These are phyloP conservation scores for Mechanitis messenoides DNA, from an alignment of 2,888 invertebrate species.

Conservation along the genomic window DNA sequence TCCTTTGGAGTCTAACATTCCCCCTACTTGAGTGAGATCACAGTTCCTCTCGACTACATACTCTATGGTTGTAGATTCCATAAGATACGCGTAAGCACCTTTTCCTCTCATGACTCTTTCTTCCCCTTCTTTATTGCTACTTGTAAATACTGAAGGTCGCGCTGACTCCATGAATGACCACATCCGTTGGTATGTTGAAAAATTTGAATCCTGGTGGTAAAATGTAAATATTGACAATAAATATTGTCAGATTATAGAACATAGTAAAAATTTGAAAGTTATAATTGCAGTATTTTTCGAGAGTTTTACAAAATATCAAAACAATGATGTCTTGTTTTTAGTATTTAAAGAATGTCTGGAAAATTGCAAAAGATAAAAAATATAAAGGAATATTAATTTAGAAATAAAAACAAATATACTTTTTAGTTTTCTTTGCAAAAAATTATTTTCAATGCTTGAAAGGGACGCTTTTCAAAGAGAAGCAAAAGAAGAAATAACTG, in stretches of 20 bases:
- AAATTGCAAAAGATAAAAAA: no score
- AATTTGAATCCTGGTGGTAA: constrained; percentile 88
- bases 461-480: no score
- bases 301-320: no score
- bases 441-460: no score
- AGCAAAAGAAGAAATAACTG: no score
- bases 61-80: constrained; percentile 98
- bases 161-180: constrained; percentile 96
- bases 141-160: constrained; percentile 90
- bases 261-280: not conserved
- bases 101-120: constrained; percentile 90
- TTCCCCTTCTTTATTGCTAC: constrained; percentile 92
- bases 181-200: constrained; percentile 95
- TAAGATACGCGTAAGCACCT: constrained; percentile 94
- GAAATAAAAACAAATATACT: no score
- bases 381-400: no score
- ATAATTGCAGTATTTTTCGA: no score
- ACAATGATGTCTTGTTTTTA: no score
- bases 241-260: no score
- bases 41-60: constrained; percentile 94
- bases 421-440: no score
- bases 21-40: constrained; percentile 93
- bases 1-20: constrained; percentile 94
- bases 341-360: not conserved
- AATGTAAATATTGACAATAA: not conserved